Base-by-base conservation (phyloP, 2,797 vertebrate species). In the Hydrolagus colliei region DNA sequence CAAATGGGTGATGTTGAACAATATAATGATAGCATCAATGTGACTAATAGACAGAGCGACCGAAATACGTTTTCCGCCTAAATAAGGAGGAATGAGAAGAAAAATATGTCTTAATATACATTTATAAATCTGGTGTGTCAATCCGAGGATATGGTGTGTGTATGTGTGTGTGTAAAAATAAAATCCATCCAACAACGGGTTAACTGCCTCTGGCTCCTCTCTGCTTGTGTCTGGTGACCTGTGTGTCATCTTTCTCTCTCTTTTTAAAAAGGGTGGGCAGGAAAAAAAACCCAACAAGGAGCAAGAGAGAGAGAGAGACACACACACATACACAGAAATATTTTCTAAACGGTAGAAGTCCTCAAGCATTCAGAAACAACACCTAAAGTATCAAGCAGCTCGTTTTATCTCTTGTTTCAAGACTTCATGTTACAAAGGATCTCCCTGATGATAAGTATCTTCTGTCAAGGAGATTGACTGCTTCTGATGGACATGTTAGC, bases 351-450 rank as follows among this genome's bases (percentile, higher is more conserved):
- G 79, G 35, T 67, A 71, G 67, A 71, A 84, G 79, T 52, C 79
- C 68, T 84, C 65, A 68, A 71, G 41, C 79, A 71, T 84, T 84
- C 65, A 84, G 79, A 14, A 65, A n/a, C 79, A 84, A 84, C 79
- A 84, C 79, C 79, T 84, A 84, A 82, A 84, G 79, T 84, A 84
- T 84, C 79, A 84, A 71, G 62, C 79, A 84, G 65, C 79, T 84
- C 79, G 79, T 84, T 84, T 27, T 84, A 84, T 84, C 79, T 84
- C 79, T 84, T 84, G 79, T 84, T 84, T 35, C 79, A 71, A 84
- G 79, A 84, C 79, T 84, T 84, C 79, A 84, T 84, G 41, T 84
- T 84, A 84, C 79, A 84, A 84, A 84, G 79, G 79, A 84, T 63
- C 79, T 71, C 79, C 79, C 79, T 71, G 65, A 71, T 84, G 79